These are phyloP conservation scores for Fundulus diaphanus DNA, from an alignment of 2,797 vertebrate genomes.

Conservation along the genomic window DNA sequence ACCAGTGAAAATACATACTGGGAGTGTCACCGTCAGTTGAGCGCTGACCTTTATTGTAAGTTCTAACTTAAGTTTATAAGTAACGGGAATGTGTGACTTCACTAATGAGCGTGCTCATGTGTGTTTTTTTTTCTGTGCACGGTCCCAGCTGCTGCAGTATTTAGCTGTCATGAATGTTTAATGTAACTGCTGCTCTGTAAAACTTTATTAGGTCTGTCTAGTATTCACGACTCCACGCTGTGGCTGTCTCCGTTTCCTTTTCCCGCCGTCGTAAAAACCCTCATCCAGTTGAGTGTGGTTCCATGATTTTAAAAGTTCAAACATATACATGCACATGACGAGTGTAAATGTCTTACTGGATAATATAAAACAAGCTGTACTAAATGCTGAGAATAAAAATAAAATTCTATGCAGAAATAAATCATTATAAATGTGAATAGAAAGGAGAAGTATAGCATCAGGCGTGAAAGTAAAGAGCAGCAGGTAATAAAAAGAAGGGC, in stretches of 20 bases:
- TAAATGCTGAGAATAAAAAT: not conserved
- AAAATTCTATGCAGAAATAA: not conserved
- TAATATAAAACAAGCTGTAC: not conserved
- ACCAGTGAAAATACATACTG: constrained; percentile 2
- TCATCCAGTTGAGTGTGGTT: constrained; percentile 12
- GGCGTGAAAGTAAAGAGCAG: not conserved
- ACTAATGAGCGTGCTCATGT: constrained; percentile 18
- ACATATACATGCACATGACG: constrained; percentile 5
- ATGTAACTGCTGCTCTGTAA: constrained; percentile 20
- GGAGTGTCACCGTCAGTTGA: constrained; percentile 14
- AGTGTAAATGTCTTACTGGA: not conserved
- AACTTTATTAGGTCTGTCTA: not conserved
- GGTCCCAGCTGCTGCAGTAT: constrained; percentile 23
- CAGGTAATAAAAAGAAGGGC: not conserved
- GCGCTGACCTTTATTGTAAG: constrained; percentile 14
- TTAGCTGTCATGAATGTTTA: constrained; percentile 41
- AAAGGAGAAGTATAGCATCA: not conserved
- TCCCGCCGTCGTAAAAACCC: constrained; percentile 16
- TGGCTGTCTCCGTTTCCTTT: constrained; percentile 25
- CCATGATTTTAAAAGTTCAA: constrained; percentile 31
- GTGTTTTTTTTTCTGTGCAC: not conserved
- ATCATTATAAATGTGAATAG: not conserved
- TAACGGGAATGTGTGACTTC: constrained; percentile 33
- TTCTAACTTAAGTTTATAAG: constrained; percentile 38
- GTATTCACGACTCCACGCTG: not conserved